phyloP scores from a whole-genome alignment of 2,113 vertebrate species.

The Engystomops pustulosus region DNA sequence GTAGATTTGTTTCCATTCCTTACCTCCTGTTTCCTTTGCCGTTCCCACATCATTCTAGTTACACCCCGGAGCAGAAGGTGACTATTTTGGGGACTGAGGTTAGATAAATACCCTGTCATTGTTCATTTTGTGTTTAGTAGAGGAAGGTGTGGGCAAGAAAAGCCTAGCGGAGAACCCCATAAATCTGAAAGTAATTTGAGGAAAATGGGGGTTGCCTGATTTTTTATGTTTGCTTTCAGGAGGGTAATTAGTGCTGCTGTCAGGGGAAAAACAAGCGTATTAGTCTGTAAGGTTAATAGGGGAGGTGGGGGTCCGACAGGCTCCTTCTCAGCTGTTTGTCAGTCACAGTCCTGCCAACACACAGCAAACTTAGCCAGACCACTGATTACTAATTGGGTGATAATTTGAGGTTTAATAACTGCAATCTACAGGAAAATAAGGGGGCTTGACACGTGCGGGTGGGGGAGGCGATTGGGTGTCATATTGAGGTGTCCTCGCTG shows the following conservation, averaged over 20 bases:
- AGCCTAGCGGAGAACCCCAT: slow-evolving; percentile 59
- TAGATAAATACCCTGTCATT: slow-evolving; percentile 41
- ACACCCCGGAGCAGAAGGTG: background rate
- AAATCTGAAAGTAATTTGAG: slow-evolving; percentile 81
- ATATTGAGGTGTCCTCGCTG: background rate
- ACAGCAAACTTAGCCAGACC: slow-evolving; percentile 33
- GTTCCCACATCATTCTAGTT: background rate
- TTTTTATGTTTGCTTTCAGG: slow-evolving; percentile 80
- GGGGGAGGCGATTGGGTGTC: slow-evolving; percentile 15
- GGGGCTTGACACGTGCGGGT: slow-evolving; percentile 15
- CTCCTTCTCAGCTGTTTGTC: slow-evolving; percentile 36
- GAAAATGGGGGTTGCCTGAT: slow-evolving; percentile 74
- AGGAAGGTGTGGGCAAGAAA: background rate
- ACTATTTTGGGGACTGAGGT: slow-evolving; percentile 43
- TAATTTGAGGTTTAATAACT: slow-evolving; percentile 58
- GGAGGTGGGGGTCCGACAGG: slow-evolving; percentile 3
- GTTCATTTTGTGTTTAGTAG: slow-evolving; percentile 2
- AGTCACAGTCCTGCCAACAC: slow-evolving; percentile 46
- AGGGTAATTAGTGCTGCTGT: slow-evolving; percentile 79
- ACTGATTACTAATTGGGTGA: slow-evolving; percentile 57
- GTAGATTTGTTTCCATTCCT: background rate
- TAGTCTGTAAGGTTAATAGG: slow-evolving; percentile 55
- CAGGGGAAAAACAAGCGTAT: slow-evolving; percentile 79
- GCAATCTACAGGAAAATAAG: slow-evolving; percentile 50
- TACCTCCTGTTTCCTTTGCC: background rate